Evolutionary conservation across 2,113 vertebrate genomes (phyloP).

Genomic region (Gymnogyps californianus): DNA sequence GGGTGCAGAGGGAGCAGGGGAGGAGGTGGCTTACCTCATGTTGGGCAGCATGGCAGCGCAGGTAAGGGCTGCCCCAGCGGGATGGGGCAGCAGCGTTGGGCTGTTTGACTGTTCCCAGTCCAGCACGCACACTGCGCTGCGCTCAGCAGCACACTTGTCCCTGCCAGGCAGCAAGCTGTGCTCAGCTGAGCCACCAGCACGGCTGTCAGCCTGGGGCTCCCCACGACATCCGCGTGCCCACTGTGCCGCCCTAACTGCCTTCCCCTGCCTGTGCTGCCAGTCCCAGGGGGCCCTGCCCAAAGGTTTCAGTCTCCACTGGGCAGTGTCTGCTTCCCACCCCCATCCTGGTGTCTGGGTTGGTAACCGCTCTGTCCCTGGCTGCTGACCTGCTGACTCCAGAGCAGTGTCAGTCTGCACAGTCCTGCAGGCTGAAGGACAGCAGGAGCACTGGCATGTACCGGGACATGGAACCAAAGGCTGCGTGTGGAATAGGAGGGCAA

Average conservation of each 20-base stretch:
- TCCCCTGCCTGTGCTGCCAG: no score
- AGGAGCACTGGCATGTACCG: rapidly evolving
- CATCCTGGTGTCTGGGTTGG: not conserved
- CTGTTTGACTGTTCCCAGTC: not conserved
- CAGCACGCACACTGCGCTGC: no score
- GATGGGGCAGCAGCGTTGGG: no score
- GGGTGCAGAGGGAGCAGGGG: not conserved
- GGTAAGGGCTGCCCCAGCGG: rapidly evolving
- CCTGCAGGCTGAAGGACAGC: not conserved
- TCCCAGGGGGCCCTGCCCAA: rapidly evolving
- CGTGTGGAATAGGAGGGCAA: rapidly evolving
- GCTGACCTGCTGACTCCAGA: not conserved
- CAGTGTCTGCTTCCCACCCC: not conserved
- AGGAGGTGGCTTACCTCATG: not conserved
- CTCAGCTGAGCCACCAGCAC: rapidly evolving
- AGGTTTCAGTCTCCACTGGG: not conserved
- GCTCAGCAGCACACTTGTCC: rapidly evolving
- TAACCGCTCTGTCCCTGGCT: no score
- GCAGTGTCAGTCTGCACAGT: rapidly evolving
- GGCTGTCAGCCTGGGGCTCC: not conserved
- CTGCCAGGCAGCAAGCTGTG: rapidly evolving
- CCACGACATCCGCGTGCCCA: rapidly evolving
- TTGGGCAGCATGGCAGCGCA: not conserved
- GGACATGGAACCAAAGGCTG: not conserved
- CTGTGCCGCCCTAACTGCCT: no score